phyloP scores from a whole-genome alignment of 1,140 invertebrate species.

The Drosophila nigromelanica region DNA sequence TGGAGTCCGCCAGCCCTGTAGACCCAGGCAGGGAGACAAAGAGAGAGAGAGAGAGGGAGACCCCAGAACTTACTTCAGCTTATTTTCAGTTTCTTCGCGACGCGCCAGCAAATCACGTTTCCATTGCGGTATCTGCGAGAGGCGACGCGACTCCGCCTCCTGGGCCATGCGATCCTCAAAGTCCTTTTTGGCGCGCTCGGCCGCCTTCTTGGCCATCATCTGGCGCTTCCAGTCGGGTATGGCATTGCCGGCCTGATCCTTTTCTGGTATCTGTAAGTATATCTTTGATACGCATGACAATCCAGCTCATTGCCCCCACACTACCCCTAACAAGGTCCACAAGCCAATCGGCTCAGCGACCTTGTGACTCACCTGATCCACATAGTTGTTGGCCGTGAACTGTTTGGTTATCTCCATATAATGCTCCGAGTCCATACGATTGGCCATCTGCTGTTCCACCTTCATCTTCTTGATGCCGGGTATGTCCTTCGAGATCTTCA shows the following conservation, averaged over 20 bases:
- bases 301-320: not conserved
- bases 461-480: constrained; percentile 95
- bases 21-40: constrained; percentile 1
- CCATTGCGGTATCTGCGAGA: constrained; percentile 95
- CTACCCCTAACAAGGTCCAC: not conserved
- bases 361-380: constrained; percentile 90
- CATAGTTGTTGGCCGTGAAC: constrained; percentile 93
- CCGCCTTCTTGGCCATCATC: constrained; percentile 96
- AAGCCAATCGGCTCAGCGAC: no score
- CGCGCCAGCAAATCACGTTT: constrained; percentile 94
- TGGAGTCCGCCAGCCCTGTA: constrained; percentile 31
- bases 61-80: constrained; percentile 86
- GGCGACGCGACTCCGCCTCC: constrained; percentile 93
- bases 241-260: constrained; percentile 93
- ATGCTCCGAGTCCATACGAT: constrained; percentile 90
- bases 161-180: constrained; percentile 92
- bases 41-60: not conserved
- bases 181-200: constrained; percentile 95
- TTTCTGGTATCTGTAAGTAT: constrained; percentile 92
- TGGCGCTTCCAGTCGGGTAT: constrained; percentile 97
- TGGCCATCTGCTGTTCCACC: constrained; percentile 92
- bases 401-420: constrained; percentile 92
- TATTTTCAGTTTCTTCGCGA: constrained; percentile 90
- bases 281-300: constrained; percentile 66
- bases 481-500: constrained; percentile 95